Evolutionary conservation across 2,797 vertebrate species (phyloP).

Genomic region (Kryptopterus vitreolus): DNA sequence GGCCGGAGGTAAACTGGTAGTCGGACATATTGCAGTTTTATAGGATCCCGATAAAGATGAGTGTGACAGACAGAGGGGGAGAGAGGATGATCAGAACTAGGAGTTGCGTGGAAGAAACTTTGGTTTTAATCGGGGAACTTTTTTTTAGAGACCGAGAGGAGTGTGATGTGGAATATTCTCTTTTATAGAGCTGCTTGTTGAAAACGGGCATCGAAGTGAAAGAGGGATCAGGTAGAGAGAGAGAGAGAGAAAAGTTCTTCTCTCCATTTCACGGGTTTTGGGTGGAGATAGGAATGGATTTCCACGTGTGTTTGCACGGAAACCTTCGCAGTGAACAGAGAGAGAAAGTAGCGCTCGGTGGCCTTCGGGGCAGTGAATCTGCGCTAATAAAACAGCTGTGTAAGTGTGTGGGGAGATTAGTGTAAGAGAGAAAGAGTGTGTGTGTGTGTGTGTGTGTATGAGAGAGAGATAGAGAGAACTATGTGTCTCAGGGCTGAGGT

Average conservation of each 20-base stretch:
- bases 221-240: not conserved
- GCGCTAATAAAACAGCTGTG: not conserved
- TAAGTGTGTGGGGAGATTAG: not conserved
- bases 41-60: not conserved
- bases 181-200: not conserved
- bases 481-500: conserved; percentile 46
- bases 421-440: no score
- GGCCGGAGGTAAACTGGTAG: not conserved
- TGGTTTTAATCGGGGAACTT: not conserved
- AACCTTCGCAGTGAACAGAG: conserved; percentile 18
- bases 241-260: not conserved
- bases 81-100: no score
- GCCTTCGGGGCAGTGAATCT: no score
- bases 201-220: not conserved
- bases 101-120: no score
- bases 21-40: conserved; percentile 34
- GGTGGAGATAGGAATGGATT: not conserved
- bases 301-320: conserved; percentile 17
- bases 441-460: not conserved
- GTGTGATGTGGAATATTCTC: not conserved
- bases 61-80: no score
- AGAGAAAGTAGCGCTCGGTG: not conserved
- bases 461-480: conserved; percentile 16
- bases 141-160: not conserved
- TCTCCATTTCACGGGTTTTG: not conserved